Conservation (phyloP, 2,797 vertebrate genomes). For the Propithecus perrieri region DNA sequence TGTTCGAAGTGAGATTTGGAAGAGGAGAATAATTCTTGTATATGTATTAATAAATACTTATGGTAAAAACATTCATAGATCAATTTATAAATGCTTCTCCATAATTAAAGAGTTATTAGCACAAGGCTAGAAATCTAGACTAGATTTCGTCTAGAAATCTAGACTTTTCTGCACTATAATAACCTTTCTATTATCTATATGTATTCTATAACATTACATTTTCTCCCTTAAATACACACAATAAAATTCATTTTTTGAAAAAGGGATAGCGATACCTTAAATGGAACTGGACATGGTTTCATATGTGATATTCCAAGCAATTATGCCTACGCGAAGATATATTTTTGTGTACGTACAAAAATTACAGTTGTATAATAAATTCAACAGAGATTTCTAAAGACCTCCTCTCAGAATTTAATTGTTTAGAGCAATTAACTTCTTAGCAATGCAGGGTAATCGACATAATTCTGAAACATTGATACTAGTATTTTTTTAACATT, state of each 20-base stretch:
- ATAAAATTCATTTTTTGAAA: neutral
- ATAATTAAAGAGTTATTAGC: neutral
- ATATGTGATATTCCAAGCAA: slow-evolving; percentile 31
- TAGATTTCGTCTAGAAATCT: no score
- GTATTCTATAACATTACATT: neutral
- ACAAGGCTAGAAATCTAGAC: neutral
- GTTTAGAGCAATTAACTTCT: slow-evolving; percentile 72
- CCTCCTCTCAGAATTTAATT: slow-evolving; percentile 68
- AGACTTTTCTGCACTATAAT: neutral
- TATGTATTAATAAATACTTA: neutral
- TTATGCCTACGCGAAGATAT: neutral
- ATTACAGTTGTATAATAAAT: slow-evolving; percentile 51
- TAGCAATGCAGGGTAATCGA: slow-evolving; percentile 76
- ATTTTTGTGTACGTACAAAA: slow-evolving; percentile 10
- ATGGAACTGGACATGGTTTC: slow-evolving; percentile 62
- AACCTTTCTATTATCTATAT: neutral
- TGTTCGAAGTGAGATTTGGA: neutral
- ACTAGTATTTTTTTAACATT: slow-evolving; percentile 73
- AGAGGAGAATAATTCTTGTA: neutral
- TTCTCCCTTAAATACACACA: neutral
- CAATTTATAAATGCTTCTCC: neutral
- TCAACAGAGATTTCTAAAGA: slow-evolving; percentile 64
- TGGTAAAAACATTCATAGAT: neutral
- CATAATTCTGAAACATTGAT: slow-evolving; percentile 70
- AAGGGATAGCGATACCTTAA: slow-evolving; percentile 56